A percentile compares a stretch with the other conserved stretches of the same genome.
These are phyloP conservation scores for Pyrocephalus nanus DNA, from an alignment of 2,797 vertebrate species.

Conservation along the genomic window DNA sequence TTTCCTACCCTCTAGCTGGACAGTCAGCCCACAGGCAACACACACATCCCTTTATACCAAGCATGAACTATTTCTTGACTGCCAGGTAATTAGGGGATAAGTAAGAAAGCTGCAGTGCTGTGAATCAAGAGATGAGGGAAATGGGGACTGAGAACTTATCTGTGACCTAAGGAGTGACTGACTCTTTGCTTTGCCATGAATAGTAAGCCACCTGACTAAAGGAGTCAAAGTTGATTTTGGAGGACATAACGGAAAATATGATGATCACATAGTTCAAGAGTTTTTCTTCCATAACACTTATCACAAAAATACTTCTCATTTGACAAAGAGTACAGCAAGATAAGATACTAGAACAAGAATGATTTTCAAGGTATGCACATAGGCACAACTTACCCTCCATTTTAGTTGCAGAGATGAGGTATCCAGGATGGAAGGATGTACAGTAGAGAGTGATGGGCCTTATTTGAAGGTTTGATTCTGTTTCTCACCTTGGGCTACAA, in stretches of 20 bases:
- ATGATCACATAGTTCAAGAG: not conserved
- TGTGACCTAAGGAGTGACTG: not conserved
- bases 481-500: not conserved
- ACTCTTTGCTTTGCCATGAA: not conserved
- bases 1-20: not conserved
- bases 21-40: not conserved
- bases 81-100: not conserved
- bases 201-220: not conserved
- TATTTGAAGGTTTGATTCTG: not conserved
- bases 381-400: not conserved
- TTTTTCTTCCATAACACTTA: not conserved
- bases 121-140: not conserved
- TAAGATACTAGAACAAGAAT: not conserved
- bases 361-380: not conserved
- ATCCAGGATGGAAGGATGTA: not conserved
- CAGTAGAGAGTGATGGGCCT: not conserved
- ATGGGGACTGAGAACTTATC: not conserved
- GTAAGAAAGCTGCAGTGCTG: not conserved
- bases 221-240: not conserved
- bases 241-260: not conserved
- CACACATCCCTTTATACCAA: not conserved
- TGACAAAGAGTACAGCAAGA: not conserved
- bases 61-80: not conserved
- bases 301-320: not conserved
- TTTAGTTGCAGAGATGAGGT: not conserved